A percentile compares a stretch with the other conserved stretches of the same genome.
These are phyloP conservation scores for Pteropus rufus DNA, from an alignment of 2,797 vertebrate genomes.

Conservation along the genomic window DNA sequence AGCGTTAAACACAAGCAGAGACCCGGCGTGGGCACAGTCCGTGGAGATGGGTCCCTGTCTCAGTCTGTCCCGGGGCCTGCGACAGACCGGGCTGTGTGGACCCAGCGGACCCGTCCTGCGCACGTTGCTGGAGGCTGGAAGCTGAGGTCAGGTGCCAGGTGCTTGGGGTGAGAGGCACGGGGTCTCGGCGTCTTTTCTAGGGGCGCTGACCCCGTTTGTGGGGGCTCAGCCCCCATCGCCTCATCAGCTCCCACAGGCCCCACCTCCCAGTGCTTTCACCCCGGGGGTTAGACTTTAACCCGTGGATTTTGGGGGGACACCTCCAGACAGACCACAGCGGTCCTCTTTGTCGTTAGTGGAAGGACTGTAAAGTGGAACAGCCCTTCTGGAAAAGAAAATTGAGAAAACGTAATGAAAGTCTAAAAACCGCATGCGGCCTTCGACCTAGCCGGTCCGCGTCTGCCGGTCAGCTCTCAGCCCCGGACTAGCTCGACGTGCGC, in stretches of 20 bases:
- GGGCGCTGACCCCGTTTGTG: background rate
- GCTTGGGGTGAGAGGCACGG: no score
- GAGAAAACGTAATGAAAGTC: background rate
- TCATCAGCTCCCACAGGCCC: background rate
- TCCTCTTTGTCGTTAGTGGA: background rate
- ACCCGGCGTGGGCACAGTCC: background rate
- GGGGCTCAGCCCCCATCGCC: background rate
- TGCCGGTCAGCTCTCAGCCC: background rate
- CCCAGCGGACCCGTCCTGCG: background rate
- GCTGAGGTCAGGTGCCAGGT: fast-evolving
- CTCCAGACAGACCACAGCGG: background rate
- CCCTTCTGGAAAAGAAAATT: background rate
- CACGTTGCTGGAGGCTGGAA: background rate
- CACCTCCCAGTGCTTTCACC: background rate
- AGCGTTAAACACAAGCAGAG: background rate
- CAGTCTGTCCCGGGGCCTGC: background rate
- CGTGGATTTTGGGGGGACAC: background rate
- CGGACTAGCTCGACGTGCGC: background rate
- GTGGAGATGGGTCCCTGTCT: background rate
- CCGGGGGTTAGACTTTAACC: background rate
- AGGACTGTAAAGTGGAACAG: background rate
- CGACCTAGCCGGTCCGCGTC: background rate
- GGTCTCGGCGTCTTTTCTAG: background rate
- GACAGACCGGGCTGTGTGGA: background rate
- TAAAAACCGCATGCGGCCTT: background rate